Evolutionary conservation across 2,113 vertebrate genomes (phyloP), one percentile per base, ranked within the genome.

Genomic region (Xiphophorus hellerii): DNA sequence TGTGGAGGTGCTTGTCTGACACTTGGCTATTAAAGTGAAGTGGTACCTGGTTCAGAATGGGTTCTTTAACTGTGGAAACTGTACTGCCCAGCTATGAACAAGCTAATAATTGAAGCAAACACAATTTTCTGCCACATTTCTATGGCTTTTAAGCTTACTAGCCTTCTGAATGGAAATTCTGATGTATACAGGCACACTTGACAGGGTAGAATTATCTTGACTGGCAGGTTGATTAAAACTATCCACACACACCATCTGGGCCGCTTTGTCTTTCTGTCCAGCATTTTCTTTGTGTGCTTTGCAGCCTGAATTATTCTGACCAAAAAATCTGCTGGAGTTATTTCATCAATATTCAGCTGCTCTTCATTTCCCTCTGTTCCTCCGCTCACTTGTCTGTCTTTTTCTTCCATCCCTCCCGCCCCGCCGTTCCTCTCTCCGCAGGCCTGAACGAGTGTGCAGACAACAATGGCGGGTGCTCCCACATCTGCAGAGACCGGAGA

Each of bases 391-490:
- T 68, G 30, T 74, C 70, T 71, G 61, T 76, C 75, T 77, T 20
- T 31, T 42, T 69, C 60, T 66, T 68, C 31, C 60, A n/a, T 31
- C 69, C 48, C 62, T 71, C 20, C 60, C n/a, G 4, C 66, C 58
- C 60, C 22, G 4, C 66, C 62, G 2, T 25, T 27, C 25, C 51
- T 71, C 64, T 77, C 62, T 78, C 20, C 25, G 22, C 83, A 95
- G 94, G 91, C 42, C 58, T 93, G 65, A 94, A 95, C 48, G 94
- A 95, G 80, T 99, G 98, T 74, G 87, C 94, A 0, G 91, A 92
- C 78, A 98, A 96, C 93, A 99, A 99, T 33, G 98, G 97, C 0
- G 98, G 97, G 81, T 99, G 98, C 88, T 99, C 98, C 27, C 97
- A 99, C 93, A 95, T 97, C 92, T 99, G 98, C 95, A 96, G 90